phyloP scores from a whole-genome alignment of 2,797 vertebrate genomes.

The Gallinago nigripennis region DNA sequence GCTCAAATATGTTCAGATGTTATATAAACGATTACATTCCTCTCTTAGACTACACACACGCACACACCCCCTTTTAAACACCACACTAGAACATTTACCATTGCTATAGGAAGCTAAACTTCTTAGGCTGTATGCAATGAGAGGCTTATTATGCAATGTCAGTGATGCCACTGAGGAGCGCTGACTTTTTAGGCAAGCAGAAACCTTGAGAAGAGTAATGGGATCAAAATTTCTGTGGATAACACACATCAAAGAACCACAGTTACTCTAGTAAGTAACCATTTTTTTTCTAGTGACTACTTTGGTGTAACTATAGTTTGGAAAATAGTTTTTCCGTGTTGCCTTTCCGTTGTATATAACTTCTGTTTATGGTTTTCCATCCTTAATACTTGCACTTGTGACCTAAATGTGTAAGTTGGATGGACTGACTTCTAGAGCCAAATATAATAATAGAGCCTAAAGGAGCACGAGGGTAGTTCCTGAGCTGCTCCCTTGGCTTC shows the following conservation, averaged over 20 bases:
- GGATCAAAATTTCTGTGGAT: neutral
- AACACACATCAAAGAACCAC: neutral
- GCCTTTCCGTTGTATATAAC: neutral
- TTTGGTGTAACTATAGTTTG: neutral
- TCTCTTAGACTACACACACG: too few species aligned
- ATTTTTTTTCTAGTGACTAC: neutral
- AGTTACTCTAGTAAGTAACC: neutral
- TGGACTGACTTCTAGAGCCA: neutral
- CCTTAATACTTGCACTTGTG: neutral
- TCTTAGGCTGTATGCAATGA: neutral
- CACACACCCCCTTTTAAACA: neutral
- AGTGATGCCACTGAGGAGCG: rapidly evolving
- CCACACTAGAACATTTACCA: neutral
- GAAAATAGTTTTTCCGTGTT: neutral
- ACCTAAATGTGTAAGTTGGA: neutral
- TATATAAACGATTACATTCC: neutral
- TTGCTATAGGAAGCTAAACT: neutral
- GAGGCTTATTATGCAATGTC: neutral
- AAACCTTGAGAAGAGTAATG: neutral
- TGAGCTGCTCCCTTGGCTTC: neutral
- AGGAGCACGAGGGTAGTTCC: neutral
- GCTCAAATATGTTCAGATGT: neutral
- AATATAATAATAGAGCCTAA: neutral
- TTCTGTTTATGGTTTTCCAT: neutral
- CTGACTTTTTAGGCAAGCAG: neutral